Percentiles rank a stretch among this genome's conserved stretches.
Conservation (phyloP, 2,797 vertebrate species). For the Enteromius radiatus region DNA sequence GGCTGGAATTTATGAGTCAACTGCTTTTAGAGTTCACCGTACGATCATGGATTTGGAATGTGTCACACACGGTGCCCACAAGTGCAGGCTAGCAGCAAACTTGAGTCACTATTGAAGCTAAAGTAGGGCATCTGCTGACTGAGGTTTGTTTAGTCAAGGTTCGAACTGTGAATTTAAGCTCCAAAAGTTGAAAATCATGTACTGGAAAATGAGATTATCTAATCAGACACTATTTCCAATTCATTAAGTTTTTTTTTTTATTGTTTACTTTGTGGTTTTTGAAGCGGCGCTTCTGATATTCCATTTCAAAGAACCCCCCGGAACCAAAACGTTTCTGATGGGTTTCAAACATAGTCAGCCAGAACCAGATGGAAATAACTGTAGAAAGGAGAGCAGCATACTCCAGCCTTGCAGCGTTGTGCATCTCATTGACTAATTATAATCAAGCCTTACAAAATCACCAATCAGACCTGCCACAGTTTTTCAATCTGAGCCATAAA, state of each 20-base stretch:
- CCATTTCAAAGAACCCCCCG: neutral
- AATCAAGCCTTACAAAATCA: conserved; percentile 66
- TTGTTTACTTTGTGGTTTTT: neutral
- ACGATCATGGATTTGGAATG: conserved; percentile 43
- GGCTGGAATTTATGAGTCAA: conserved; percentile 65
- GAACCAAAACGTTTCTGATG: conserved; percentile 6
- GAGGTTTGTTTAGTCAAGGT: neutral
- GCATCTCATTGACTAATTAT: conserved; percentile 48
- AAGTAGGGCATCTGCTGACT: conserved; percentile 18
- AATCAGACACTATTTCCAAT: neutral
- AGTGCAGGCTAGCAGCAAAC: conserved; percentile 10
- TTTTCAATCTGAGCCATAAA: conserved; percentile 51
- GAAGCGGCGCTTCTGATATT: neutral
- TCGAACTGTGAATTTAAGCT: neutral
- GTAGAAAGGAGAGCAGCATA: neutral
- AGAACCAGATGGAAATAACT: neutral
- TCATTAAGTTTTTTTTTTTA: neutral
- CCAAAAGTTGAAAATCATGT: neutral
- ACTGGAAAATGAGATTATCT: neutral
- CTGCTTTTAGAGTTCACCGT: conserved; percentile 50
- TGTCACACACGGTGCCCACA: neutral
- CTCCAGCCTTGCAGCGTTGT: neutral
- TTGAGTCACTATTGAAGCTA: conserved; percentile 17
- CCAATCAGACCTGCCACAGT: conserved; percentile 58
- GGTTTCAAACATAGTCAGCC: neutral